Conservation (phyloP, 2,888 invertebrate species). For the Andrena fulva region DNA sequence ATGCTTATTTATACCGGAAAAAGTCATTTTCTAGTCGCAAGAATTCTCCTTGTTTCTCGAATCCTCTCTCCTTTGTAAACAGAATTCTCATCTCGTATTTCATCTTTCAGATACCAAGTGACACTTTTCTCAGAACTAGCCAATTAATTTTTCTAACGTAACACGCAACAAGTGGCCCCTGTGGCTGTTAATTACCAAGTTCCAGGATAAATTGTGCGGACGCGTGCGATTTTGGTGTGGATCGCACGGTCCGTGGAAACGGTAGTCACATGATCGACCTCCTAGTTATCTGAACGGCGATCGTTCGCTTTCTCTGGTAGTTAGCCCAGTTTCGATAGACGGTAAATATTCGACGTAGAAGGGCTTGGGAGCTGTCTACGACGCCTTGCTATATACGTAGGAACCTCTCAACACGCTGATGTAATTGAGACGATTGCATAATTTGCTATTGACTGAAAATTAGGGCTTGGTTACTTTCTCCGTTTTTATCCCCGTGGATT, state of each 20-base stretch:
- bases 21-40: too few species aligned
- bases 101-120: background rate
- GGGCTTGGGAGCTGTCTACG: slow-evolving; percentile 48
- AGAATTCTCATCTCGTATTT: background rate
- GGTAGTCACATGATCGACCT: slow-evolving; percentile 54
- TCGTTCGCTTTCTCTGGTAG: slow-evolving; percentile 70
- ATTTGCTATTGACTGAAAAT: slow-evolving; percentile 56
- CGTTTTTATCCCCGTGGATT: slow-evolving; percentile 29
- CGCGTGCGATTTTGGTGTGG: slow-evolving; percentile 35
- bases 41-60: background rate
- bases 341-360: slow-evolving; percentile 61
- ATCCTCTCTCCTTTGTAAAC: background rate
- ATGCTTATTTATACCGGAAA: too few species aligned
- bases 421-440: slow-evolving; percentile 60
- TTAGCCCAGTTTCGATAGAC: slow-evolving; percentile 65
- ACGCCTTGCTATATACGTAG: slow-evolving; percentile 29
- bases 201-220: slow-evolving; percentile 23
- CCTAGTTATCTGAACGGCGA: slow-evolving; percentile 57
- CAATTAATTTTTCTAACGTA: slow-evolving; percentile 19
- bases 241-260: slow-evolving; percentile 47
- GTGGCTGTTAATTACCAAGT: slow-evolving; percentile 36
- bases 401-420: slow-evolving; percentile 41
- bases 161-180: background rate
- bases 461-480: slow-evolving; percentile 47
- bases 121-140: background rate